Evolutionary conservation across 92 coral and sea anemone genomes (phyloP).

Genomic region (Umimayanthus chanpuru): DNA sequence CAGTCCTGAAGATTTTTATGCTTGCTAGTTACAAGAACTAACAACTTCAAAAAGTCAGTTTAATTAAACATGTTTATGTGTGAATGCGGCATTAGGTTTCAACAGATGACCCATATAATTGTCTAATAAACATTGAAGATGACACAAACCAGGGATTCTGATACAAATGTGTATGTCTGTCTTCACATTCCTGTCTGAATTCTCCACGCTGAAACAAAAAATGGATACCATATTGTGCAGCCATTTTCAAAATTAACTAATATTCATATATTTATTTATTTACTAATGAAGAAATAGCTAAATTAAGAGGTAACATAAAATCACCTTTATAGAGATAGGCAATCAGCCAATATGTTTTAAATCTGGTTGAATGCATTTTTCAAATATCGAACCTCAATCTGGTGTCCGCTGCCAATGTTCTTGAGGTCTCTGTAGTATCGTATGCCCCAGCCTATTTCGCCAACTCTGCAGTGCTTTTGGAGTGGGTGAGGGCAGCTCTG

Average conservation of each 20-base stretch:
- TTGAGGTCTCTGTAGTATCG: constrained; percentile 67
- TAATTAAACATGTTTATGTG: too few species aligned
- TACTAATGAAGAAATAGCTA: too few species aligned
- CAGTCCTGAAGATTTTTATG: too few species aligned
- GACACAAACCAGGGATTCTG: constrained; percentile 93
- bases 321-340: too few species aligned
- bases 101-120: not conserved
- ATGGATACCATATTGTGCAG: not conserved
- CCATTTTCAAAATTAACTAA: not conserved
- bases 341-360: too few species aligned
- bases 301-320: too few species aligned
- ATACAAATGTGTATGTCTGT: constrained; percentile 95
- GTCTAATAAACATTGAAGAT: too few species aligned
- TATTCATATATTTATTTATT: not conserved
- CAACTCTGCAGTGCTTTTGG: constrained; percentile 76
- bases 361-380: not conserved
- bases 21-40: not conserved
- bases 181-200: constrained; percentile 89
- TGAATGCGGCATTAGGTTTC: too few species aligned
- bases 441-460: constrained; percentile 97
- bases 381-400: constrained; percentile 77
- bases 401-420: constrained; percentile 85
- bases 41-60: not conserved
- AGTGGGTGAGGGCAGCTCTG: constrained; percentile 89
- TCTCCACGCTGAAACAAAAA: constrained; percentile 77